These are phyloP conservation scores for Lynx canadensis DNA, from an alignment of 2,113 vertebrate species.

Conservation along the genomic window DNA sequence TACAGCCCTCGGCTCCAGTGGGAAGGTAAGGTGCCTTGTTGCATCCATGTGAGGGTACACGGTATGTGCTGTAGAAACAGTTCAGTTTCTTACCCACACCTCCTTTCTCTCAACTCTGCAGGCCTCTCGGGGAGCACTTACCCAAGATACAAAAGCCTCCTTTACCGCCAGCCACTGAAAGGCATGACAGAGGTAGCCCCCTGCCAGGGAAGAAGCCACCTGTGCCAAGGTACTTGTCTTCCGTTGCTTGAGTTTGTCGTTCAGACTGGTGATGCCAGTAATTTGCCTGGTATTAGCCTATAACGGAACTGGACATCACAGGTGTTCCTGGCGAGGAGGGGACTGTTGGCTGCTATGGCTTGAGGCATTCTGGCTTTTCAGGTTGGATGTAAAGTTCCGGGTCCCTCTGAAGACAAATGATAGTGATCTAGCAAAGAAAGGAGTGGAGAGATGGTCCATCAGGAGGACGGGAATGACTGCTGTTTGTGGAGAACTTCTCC, in stretches of 20 bases:
- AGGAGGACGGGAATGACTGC: accelerated
- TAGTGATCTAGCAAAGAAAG: neutral
- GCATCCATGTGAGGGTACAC: accelerated
- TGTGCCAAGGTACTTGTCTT: constrained; percentile 66
- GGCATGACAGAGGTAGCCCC: constrained; percentile 83
- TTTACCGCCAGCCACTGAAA: constrained; percentile 82
- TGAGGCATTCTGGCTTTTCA: neutral
- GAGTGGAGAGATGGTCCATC: neutral
- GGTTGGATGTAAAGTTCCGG: neutral
- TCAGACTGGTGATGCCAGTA: accelerated
- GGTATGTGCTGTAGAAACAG: accelerated
- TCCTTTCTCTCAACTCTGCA: constrained; percentile 62
- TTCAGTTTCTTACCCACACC: neutral
- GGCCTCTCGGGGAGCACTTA: constrained; percentile 81
- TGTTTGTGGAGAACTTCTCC: neutral
- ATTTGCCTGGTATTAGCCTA: accelerated
- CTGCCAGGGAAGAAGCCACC: constrained; percentile 80
- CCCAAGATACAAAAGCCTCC: constrained; percentile 89
- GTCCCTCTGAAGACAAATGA: neutral
- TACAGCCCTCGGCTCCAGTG: constrained; percentile 78
- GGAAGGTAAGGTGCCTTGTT: constrained; percentile 81
- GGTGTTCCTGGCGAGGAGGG: accelerated
- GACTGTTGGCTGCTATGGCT: neutral
- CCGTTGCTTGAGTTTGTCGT: neutral
- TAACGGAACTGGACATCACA: accelerated